These are phyloP conservation scores for Tetragonula clypearis DNA, from an alignment of 1,140 invertebrate genomes.

Conservation along the genomic window DNA sequence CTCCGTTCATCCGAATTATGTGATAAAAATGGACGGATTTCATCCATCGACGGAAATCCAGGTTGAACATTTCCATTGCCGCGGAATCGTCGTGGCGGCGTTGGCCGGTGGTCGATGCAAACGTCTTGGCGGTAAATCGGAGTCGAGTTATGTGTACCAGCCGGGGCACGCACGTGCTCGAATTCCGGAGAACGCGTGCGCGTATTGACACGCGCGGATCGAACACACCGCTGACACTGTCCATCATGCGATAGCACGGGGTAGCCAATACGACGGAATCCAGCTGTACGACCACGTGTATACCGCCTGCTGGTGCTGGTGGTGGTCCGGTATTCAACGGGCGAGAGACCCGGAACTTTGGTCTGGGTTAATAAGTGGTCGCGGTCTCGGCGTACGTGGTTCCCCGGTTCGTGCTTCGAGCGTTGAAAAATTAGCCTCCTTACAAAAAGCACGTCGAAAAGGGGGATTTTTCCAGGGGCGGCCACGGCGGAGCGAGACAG, in stretches of 20 bases:
- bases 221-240: slow-evolving; percentile 61
- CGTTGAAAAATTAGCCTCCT: slow-evolving; percentile 72
- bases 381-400: slow-evolving; percentile 43
- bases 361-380: slow-evolving; percentile 64
- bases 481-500: slow-evolving; percentile 46
- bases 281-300: slow-evolving; percentile 53
- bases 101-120: background rate
- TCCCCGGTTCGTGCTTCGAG: slow-evolving; percentile 43
- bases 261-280: slow-evolving; percentile 57
- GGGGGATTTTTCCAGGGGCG: slow-evolving; percentile 46
- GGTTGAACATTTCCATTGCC: background rate
- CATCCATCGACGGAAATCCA: background rate
- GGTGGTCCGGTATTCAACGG: background rate
- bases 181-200: slow-evolving; percentile 61
- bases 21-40: background rate
- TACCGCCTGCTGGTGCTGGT: background rate
- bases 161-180: slow-evolving; percentile 58
- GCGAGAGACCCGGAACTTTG: background rate
- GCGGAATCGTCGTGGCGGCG: no score
- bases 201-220: slow-evolving; percentile 67
- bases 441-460: slow-evolving; percentile 66
- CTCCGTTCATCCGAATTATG: background rate
- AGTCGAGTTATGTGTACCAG: background rate
- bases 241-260: slow-evolving; percentile 51
- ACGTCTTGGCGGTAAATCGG: slow-evolving; percentile 34